Base-by-base conservation (phyloP, 2,888 invertebrate species). In the Perdita meconis region DNA sequence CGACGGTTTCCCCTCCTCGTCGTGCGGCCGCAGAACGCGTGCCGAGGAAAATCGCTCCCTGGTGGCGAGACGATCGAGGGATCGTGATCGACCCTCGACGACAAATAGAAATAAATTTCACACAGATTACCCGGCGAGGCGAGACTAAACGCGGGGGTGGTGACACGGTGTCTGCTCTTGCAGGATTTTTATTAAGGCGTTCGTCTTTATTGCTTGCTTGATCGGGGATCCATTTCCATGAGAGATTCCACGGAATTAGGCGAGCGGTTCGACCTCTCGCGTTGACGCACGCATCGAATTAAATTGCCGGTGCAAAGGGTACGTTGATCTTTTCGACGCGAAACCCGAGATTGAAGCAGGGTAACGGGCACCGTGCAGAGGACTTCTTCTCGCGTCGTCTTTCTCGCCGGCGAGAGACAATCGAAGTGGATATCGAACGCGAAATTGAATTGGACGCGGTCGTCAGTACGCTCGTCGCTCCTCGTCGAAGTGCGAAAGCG, bases 81-180 rank as follows among this genome's bases (percentile, higher is more conserved):
- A 80, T 90, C 81, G 86, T 87, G 66, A 81, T 34, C 83, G 80
- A 88, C 89, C 90, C 90, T 89, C 82, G 13, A 86, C 73, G 85
- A 78, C 90, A 90, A 90, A 90, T 90, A 90, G 87, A 90, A 88
- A 90, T 89, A 89, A 90, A 90, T 90, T 88, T 80, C 81, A 78
- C 80, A 56, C 86, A 82, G 89, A 89, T 90, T 88, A 89, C 86
- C 78, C 68, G 66, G 42, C 47, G 34, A 38, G 16, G 19, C 1
- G 16, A 13, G 3, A n/a, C 3, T 16, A 16, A 5, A 10, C 55
- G 34, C 19, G 12, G 42, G 40, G 36, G 36, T n/a, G 22, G 42
- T 2, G 36, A n/a, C 42, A 24, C 55, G 66, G 22, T 44, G 16
- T 61, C 40, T 44, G 38, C 51, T 57, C 44, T 50, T 57, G 24